These are phyloP conservation scores for Nesidiocoris tenuis DNA, from an alignment of 2,888 invertebrate genomes.

Conservation along the genomic window DNA sequence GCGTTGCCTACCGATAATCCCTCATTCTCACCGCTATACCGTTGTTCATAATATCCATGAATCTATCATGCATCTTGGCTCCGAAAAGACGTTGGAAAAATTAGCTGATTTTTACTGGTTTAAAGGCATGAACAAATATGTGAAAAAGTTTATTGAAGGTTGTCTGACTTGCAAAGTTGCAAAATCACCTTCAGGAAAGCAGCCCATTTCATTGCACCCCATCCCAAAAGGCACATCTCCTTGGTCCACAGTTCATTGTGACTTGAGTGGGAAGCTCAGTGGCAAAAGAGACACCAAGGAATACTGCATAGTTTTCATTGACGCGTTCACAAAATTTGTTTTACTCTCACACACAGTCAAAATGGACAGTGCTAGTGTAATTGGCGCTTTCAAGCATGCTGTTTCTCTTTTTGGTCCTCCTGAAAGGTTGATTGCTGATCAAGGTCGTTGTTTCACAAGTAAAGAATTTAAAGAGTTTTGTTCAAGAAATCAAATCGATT, in stretches of 20 bases:
- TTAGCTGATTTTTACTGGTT: constrained; percentile 31
- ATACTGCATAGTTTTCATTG: constrained; percentile 51
- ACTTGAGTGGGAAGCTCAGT: constrained; percentile 51
- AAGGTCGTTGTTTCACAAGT: constrained; percentile 42
- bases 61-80: constrained; percentile 15
- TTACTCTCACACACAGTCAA: constrained; percentile 46
- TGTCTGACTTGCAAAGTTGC: constrained; percentile 53
- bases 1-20: constrained; percentile 9
- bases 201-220: constrained; percentile 52
- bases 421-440: constrained; percentile 46
- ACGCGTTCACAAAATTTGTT: constrained; percentile 42
- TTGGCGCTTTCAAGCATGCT: constrained; percentile 43
- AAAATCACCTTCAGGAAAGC: constrained; percentile 51
- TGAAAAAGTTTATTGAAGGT: constrained; percentile 52
- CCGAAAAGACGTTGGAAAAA: constrained; percentile 19
- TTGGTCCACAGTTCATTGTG: constrained; percentile 53
- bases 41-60: constrained; percentile 50
- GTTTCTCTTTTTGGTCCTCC: constrained; percentile 48
- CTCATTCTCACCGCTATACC: constrained; percentile 50
- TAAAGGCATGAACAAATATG: constrained; percentile 45
- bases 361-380: constrained; percentile 50
- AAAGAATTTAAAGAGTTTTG: constrained; percentile 48
- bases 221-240: constrained; percentile 51
- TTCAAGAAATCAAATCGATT: constrained; percentile 36
- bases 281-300: constrained; percentile 52